Conservation (phyloP, 2,113 vertebrate species). For the Rostratula benghalensis region DNA sequence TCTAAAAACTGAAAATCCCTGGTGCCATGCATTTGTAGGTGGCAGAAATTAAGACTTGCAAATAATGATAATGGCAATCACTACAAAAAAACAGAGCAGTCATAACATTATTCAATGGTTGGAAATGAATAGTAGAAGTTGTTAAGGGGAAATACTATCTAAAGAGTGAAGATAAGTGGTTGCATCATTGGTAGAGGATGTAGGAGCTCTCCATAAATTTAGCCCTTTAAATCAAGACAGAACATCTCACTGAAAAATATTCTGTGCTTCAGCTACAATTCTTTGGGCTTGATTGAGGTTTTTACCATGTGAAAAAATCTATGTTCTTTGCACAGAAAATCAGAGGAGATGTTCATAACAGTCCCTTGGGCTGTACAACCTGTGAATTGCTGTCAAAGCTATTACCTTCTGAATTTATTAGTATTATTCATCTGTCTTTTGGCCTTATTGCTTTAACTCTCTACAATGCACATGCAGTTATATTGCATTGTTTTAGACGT, state of each 20-base stretch:
- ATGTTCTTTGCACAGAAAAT: background rate
- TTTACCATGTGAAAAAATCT: background rate
- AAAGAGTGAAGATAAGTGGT: background rate
- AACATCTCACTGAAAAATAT: background rate
- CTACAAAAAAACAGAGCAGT: background rate
- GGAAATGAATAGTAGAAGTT: background rate
- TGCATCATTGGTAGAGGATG: background rate
- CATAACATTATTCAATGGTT: background rate
- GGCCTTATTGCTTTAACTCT: background rate
- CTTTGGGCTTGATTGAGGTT: background rate
- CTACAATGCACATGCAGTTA: background rate
- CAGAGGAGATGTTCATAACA: background rate
- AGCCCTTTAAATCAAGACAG: background rate
- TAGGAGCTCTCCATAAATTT: background rate
- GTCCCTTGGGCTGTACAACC: background rate
- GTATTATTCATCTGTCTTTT: background rate
- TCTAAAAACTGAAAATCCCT: background rate
- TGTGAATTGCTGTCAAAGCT: background rate
- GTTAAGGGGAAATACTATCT: background rate
- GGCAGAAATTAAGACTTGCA: background rate
- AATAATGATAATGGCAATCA: background rate
- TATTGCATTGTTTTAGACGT: background rate
- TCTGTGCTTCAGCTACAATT: background rate
- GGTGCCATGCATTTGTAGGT: background rate
- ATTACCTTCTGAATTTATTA: background rate